Evolutionary conservation across 1,140 invertebrate genomes (phyloP).

Genomic region (Drosophila punjabiensis): DNA sequence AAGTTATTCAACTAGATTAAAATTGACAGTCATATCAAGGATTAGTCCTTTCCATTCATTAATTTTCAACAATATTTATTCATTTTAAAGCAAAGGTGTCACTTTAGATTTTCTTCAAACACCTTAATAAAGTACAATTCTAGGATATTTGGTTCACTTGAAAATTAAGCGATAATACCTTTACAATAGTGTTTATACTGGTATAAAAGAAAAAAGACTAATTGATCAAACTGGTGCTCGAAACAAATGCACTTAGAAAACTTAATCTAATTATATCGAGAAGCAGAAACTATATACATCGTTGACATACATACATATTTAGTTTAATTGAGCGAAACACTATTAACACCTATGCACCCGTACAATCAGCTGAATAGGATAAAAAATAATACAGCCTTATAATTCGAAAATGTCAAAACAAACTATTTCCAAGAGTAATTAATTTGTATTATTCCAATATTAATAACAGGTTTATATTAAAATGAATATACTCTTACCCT

Average conservation of each 20-base stretch:
- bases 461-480: too few species aligned
- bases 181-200: slow-evolving; percentile 78
- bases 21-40: neutral
- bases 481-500: too few species aligned
- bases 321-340: slow-evolving; percentile 19
- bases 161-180: slow-evolving; percentile 51
- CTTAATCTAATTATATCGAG: slow-evolving; percentile 47
- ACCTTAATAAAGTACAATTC: neutral
- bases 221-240: slow-evolving; percentile 51
- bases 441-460: too few species aligned
- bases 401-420: neutral
- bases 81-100: slow-evolving; percentile 3
- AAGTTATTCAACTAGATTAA: neutral
- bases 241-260: slow-evolving; percentile 53
- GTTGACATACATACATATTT: slow-evolving; percentile 27
- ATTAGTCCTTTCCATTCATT: slow-evolving; percentile 9
- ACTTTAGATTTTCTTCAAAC: slow-evolving; percentile 4
- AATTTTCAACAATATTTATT: neutral
- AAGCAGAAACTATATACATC: slow-evolving; percentile 31
- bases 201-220: slow-evolving; percentile 78
- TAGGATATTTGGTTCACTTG: slow-evolving; percentile 28
- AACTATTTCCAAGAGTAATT: too few species aligned
- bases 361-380: neutral
- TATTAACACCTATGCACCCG: slow-evolving; percentile 51
- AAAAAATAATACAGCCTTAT: neutral